Evolutionary conservation across 2,888 invertebrate genomes (phyloP), one percentile per base, ranked within the genome.

Genomic region (Drosophila macrospina): DNA sequence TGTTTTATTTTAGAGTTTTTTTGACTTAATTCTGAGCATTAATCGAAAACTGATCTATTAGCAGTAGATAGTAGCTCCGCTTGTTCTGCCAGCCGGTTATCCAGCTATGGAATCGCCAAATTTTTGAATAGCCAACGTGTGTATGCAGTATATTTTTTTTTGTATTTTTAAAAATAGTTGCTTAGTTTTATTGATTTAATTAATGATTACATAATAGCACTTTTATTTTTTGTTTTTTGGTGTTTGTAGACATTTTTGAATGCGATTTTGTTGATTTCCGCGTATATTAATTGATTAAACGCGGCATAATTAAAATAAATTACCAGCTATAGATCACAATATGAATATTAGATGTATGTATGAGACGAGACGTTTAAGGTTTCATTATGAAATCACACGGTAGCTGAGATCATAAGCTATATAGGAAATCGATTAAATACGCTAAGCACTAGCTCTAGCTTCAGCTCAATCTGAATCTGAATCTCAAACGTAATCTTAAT

Each of bases 1-100:
- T 80, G 86, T 86, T 85, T 78, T 62, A 7, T 5, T 5, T n/a
- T n/a, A n/a, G n/a, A n/a, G 7, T 54, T 42, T 42, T 72, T 76
- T 81, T 73, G 70, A 84, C 74, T 86, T 84, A 75, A 86, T 84
- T 80, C 61, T 85, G 47, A 69, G 69, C 71, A 37, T 72, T 79
- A 70, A 74, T 78, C 74, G 81, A 80, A 78, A 72, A 77, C 72
- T 80, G 86, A 88, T 86, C 86, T 78, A 78, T 83, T 78, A 77
- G 76, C 80, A 65, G 69, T 78, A 69, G 66, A 68, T 64, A 63
- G 70, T 70, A 56, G 57, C 42, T 42, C 32, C 15, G 6, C 28
- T 47, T 51, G 39, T 30, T 60, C 48, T n/a, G 16, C 20, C 13
- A 69, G 56, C 67, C 56, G 57, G 73, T 67, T 73, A 47, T 66